Evolutionary conservation across 2,888 invertebrate genomes (phyloP).

Genomic region (Sepiola atlantica): DNA sequence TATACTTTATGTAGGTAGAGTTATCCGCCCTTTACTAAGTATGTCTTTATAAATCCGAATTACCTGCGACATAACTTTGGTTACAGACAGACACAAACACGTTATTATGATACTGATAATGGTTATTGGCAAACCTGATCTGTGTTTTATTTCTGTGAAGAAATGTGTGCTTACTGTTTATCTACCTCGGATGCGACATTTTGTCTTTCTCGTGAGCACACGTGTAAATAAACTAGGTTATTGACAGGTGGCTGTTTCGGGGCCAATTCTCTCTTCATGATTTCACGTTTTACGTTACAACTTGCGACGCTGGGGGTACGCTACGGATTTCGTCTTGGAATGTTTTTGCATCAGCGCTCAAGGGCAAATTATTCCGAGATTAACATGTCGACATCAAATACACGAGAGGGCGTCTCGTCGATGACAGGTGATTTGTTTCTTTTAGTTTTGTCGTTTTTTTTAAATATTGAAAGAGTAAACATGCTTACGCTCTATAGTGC

Average conservation of each 20-base stretch:
- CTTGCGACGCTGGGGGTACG: background rate
- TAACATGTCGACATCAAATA: background rate
- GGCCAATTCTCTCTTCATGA: background rate
- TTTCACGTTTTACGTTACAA: too few species aligned
- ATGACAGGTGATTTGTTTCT: background rate
- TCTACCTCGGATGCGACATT: background rate
- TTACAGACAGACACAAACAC: too few species aligned
- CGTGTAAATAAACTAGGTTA: background rate
- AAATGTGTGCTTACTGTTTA: background rate
- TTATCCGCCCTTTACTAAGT: too few species aligned
- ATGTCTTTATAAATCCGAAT: too few species aligned
- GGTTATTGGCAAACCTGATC: too few species aligned
- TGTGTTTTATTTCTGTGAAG: background rate
- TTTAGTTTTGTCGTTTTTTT: too few species aligned
- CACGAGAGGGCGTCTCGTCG: background rate
- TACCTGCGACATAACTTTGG: too few species aligned
- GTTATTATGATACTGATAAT: too few species aligned
- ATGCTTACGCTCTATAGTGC: too few species aligned
- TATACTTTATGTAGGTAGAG: too few species aligned
- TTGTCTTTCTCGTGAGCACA: background rate
- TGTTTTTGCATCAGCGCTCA: background rate
- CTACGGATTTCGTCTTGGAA: background rate
- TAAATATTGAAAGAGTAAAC: too few species aligned
- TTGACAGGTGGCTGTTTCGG: background rate
- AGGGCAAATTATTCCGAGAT: background rate